Evolutionary conservation across 2,888 invertebrate species (phyloP).

Genomic region (Orthosia gothica): DNA sequence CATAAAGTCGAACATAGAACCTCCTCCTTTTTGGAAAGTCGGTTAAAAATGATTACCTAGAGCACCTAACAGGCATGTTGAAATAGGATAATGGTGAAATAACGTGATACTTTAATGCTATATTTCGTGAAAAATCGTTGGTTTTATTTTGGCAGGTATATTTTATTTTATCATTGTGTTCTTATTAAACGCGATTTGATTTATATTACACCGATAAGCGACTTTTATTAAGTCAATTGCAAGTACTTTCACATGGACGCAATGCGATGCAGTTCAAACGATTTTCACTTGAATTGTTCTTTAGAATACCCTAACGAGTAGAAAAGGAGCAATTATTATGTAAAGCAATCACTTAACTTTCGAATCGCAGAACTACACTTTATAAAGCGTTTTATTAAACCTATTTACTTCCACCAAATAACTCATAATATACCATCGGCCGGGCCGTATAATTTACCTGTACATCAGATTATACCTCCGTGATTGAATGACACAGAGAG

Average conservation of each 20-base stretch:
- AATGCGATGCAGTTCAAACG: too few relatives aligned
- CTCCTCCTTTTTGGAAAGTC: too few relatives aligned
- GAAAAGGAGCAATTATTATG: not conserved
- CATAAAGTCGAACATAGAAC: too few relatives aligned
- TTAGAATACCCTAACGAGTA: too few relatives aligned
- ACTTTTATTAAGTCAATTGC: too few relatives aligned
- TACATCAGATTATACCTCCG: constrained; percentile 44
- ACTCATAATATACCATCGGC: not conserved
- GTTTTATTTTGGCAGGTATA: not conserved
- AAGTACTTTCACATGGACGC: too few relatives aligned
- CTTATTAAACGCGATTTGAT: too few relatives aligned
- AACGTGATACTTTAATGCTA: too few relatives aligned
- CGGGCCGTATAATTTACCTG: constrained; percentile 33
- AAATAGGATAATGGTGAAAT: not conserved
- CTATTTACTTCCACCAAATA: not conserved
- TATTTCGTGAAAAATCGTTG: not conserved
- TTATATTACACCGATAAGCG: too few relatives aligned
- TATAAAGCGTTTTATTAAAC: not conserved
- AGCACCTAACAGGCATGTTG: not conserved
- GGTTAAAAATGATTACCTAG: not conserved
- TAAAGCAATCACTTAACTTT: not conserved
- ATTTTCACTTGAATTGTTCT: too few relatives aligned
- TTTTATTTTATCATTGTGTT: too few relatives aligned
- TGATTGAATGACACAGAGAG: constrained; percentile 56
- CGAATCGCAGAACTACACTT: not conserved